Evolutionary conservation across 2,113 vertebrate genomes (phyloP).

Genomic region (Uria lomvia): DNA sequence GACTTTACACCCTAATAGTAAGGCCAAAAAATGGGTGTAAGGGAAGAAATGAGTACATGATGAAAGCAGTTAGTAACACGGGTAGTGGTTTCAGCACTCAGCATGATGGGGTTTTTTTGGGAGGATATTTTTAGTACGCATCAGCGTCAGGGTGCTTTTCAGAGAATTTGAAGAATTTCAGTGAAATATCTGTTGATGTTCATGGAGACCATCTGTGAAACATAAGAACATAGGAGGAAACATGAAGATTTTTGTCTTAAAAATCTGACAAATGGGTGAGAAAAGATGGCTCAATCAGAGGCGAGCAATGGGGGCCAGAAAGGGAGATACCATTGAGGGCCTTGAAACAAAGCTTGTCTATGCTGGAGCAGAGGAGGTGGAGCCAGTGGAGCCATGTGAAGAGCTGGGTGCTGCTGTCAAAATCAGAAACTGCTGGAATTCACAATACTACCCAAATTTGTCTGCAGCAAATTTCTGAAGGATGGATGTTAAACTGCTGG

Average conservation of each 20-base stretch:
- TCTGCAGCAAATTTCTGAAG: background rate
- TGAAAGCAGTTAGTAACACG: background rate
- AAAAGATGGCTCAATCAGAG: background rate
- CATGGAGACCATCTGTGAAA: background rate
- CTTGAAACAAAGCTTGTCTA: background rate
- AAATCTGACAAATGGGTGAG: background rate
- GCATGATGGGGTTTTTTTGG: fast-evolving
- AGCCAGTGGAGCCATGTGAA: background rate
- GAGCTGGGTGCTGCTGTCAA: background rate
- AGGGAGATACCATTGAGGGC: background rate
- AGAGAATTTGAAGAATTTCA: background rate
- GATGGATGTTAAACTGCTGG: background rate
- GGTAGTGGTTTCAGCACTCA: background rate
- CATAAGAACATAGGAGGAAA: background rate
- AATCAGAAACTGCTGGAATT: background rate
- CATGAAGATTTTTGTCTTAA: background rate
- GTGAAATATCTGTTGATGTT: background rate
- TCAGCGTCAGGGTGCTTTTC: background rate
- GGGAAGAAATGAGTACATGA: background rate
- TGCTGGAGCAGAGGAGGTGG: background rate
- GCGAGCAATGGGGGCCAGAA: background rate
- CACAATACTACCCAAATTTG: background rate
- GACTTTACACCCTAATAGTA: background rate
- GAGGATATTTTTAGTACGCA: background rate
- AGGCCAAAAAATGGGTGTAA: background rate